These are phyloP conservation scores for Drosophila baimaii DNA, from an alignment of 1,140 invertebrate species.

Conservation along the genomic window DNA sequence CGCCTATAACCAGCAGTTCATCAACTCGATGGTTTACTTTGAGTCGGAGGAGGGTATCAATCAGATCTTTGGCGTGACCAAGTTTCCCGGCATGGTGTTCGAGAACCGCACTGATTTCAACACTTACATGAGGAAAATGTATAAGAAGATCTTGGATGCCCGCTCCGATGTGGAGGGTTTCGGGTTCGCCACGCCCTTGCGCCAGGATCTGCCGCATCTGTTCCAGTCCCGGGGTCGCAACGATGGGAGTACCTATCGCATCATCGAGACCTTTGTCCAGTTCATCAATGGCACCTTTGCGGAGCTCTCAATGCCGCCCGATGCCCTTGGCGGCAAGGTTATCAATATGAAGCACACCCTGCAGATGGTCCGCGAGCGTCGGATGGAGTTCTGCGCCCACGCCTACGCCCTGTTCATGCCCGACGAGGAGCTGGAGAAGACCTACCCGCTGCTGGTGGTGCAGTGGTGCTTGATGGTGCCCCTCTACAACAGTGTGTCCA, in stretches of 20 bases:
- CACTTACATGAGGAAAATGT: not conserved
- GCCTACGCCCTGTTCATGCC: slow-evolving; percentile 73
- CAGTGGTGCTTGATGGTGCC: slow-evolving; percentile 80
- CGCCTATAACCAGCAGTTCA: slow-evolving; percentile 48
- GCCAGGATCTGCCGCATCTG: slow-evolving; percentile 66
- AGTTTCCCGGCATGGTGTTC: slow-evolving; percentile 42
- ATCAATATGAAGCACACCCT: slow-evolving; percentile 71
- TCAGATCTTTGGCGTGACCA: slow-evolving; percentile 52
- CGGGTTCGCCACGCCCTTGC: slow-evolving; percentile 61
- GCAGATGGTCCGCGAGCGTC: slow-evolving; percentile 56
- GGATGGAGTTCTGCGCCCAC: slow-evolving; percentile 70
- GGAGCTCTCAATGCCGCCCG: slow-evolving; percentile 42
- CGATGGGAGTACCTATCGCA: slow-evolving; percentile 69
- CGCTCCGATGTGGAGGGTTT: slow-evolving; percentile 63
- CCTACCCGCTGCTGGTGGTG: slow-evolving; percentile 72
- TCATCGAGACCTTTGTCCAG: slow-evolving; percentile 63
- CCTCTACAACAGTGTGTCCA: slow-evolving; percentile 64
- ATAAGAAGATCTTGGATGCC: slow-evolving; percentile 15
- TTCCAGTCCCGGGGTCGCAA: slow-evolving; percentile 39
- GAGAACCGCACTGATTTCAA: slow-evolving; percentile 63
- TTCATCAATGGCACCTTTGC: slow-evolving; percentile 64
- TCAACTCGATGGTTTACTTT: slow-evolving; percentile 69
- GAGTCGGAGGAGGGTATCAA: slow-evolving; percentile 45
- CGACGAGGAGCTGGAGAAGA: slow-evolving; percentile 67
- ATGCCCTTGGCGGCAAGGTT: slow-evolving; percentile 56